Conservation (phyloP, 2,888 invertebrate genomes). For the Phragmatobia fuliginosa region DNA sequence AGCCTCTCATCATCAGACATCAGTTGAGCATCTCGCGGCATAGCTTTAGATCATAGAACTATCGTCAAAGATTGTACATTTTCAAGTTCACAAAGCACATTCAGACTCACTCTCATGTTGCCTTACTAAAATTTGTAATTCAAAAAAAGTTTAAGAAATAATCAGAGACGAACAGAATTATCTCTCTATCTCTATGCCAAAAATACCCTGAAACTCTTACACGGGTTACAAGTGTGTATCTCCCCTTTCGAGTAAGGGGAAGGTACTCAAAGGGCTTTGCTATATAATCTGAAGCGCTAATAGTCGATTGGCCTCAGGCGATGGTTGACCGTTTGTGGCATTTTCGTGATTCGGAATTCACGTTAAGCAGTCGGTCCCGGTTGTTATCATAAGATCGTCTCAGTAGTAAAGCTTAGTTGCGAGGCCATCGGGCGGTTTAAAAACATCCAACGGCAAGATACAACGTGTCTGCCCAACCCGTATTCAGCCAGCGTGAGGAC, state of each 20-base stretch:
- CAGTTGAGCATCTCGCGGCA: conserved; percentile 57
- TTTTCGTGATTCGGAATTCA: no score
- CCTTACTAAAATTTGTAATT: neutral
- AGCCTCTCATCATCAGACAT: conserved; percentile 77
- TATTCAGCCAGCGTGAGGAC: no score
- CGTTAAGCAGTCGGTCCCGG: no score
- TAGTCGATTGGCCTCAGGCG: no score
- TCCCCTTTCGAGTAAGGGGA: no score
- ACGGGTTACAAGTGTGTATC: no score
- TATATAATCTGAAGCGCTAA: neutral
- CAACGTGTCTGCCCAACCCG: no score
- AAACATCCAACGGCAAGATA: no score
- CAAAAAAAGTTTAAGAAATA: neutral
- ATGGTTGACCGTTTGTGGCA: no score
- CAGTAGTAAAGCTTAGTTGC: no score
- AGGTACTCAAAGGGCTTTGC: neutral
- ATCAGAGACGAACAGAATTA: neutral
- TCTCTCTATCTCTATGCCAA: neutral
- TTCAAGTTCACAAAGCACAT: neutral
- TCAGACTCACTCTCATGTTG: neutral
- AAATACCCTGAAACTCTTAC: neutral
- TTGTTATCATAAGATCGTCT: no score
- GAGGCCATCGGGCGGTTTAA: no score
- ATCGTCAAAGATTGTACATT: neutral
- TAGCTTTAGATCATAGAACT: conserved; percentile 13